These are phyloP conservation scores for Cerastoderma edule DNA, from an alignment of 2,888 invertebrate genomes.

Conservation along the genomic window DNA sequence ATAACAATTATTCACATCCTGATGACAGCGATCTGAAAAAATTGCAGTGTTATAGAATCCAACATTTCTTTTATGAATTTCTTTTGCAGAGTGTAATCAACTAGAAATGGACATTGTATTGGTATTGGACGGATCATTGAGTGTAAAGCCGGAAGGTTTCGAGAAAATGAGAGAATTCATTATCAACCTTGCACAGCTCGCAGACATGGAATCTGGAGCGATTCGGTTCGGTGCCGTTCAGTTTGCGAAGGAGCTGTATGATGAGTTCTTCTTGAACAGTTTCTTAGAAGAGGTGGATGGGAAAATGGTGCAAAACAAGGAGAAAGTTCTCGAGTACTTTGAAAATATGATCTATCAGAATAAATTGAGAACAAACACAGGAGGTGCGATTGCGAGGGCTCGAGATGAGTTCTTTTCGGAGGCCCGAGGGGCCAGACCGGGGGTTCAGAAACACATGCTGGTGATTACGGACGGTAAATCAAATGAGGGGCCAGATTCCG, in stretches of 20 bases:
- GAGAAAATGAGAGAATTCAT: conserved; percentile 34
- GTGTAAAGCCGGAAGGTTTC: conserved; percentile 35
- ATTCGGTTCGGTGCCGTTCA: conserved; percentile 33
- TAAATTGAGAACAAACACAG: conserved; percentile 38
- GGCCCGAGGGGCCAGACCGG: conserved; percentile 29
- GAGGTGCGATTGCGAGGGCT: conserved; percentile 43
- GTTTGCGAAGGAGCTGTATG: conserved; percentile 25
- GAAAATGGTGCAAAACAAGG: conserved; percentile 24
- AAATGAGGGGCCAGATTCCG: conserved; percentile 12
- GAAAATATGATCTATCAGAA: conserved; percentile 8
- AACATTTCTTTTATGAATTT: neutral
- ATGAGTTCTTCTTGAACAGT: conserved; percentile 33
- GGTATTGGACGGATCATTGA: conserved; percentile 47
- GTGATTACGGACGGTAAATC: conserved; percentile 49
- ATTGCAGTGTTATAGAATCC: neutral
- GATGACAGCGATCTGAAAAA: no score
- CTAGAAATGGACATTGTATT: conserved; percentile 44
- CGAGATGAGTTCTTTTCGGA: conserved; percentile 4
- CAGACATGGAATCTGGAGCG: conserved; percentile 32
- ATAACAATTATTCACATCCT: no score
- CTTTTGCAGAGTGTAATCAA: conserved; percentile 42
- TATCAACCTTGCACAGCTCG: conserved; percentile 23
- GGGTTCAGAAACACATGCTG: conserved; percentile 26
- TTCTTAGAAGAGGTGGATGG: conserved; percentile 24
- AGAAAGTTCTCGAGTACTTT: conserved; percentile 13